Evolutionary conservation across 1,140 invertebrate species (phyloP).

Genomic region (roundworm (Caenorhabditis elegans)): WBcel235 BX284605.5:13597501-13598000

Average conservation of each 20-base stretch:
- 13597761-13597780: background rate
- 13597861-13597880: slow-evolving; percentile 8
- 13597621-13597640: background rate
- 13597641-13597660: background rate
- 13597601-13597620: background rate
- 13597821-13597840: slow-evolving; percentile 6
- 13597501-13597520: background rate
- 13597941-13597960: background rate
- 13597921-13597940: background rate
- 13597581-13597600: slow-evolving; percentile 12
- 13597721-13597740: background rate
- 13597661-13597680: slow-evolving; percentile 12
- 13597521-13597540: background rate
- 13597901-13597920: background rate
- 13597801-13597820: background rate
- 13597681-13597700: background rate
- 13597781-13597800: no score
- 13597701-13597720: background rate
- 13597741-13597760: background rate
- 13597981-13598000: no score
- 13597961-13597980: background rate
- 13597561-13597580: slow-evolving; percentile 12
- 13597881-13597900: background rate
- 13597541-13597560: background rate
- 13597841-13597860: background rate